These are phyloP conservation scores for Drosophila cracens DNA, from an alignment of 2,888 invertebrate species.

Conservation along the genomic window DNA sequence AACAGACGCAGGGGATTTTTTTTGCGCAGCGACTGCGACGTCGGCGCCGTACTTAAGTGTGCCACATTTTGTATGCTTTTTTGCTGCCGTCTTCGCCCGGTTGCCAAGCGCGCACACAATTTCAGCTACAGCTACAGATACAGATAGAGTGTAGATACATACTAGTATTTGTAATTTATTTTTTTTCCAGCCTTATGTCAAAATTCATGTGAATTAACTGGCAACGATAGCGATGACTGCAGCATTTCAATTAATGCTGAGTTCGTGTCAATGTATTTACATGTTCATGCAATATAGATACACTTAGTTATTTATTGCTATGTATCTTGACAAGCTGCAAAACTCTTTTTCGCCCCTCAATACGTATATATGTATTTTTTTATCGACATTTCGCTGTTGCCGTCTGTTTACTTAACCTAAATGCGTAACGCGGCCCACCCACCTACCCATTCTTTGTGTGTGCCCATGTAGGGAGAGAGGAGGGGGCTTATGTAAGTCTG, in stretches of 20 bases:
- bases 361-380: constrained; percentile 24
- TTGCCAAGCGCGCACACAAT: constrained; percentile 67
- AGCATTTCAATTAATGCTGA: constrained; percentile 75
- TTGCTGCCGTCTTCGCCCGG: constrained; percentile 41
- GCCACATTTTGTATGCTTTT: constrained; percentile 69
- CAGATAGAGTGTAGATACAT: constrained; percentile 24
- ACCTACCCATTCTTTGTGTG: neutral
- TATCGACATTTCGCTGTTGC: constrained; percentile 66
- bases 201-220: constrained; percentile 75
- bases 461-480: neutral
- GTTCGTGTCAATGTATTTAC: constrained; percentile 67
- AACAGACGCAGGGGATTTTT: constrained; percentile 61
- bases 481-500: constrained; percentile 64
- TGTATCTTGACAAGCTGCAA: constrained; percentile 19
- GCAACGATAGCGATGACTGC: constrained; percentile 69
- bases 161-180: constrained; percentile 44
- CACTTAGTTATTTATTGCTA: constrained; percentile 22
- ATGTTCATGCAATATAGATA: constrained; percentile 24
- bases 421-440: constrained; percentile 40
- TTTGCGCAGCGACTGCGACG: constrained; percentile 63
- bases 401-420: constrained; percentile 73
- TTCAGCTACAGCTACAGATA: constrained; percentile 32
- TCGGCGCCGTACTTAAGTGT: constrained; percentile 67
- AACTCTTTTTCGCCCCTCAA: constrained; percentile 29
- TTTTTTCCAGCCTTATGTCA: constrained; percentile 63